Conservation (phyloP, 1,140 invertebrate genomes). For the Trichonephila clavipes region DNA sequence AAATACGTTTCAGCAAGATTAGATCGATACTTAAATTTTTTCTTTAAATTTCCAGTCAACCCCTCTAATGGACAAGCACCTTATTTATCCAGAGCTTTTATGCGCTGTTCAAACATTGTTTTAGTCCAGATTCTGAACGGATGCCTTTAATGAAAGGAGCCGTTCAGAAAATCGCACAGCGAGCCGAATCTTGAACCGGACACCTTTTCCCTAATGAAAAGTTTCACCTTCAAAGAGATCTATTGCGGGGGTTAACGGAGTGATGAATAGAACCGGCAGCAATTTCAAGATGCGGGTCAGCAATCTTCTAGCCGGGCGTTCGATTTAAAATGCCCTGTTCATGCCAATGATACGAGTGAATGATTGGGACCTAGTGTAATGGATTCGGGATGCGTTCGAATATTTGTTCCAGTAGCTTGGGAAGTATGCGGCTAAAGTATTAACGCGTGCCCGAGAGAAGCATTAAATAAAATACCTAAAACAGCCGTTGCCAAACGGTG, state of each 20-base stretch:
- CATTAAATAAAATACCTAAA: neutral
- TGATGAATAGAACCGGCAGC: conserved; percentile 53
- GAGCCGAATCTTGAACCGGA: neutral
- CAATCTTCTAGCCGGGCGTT: conserved; percentile 26
- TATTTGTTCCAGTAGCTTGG: neutral
- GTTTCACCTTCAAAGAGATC: conserved; percentile 60
- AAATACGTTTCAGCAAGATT: too few relatives aligned
- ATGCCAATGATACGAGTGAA: neutral
- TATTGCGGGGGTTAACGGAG: conserved; percentile 7
- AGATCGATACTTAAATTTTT: too few relatives aligned
- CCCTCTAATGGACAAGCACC: neutral
- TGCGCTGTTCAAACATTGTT: neutral
- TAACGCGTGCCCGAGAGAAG: neutral
- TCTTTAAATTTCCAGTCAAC: too few relatives aligned
- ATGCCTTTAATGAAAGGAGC: conserved; percentile 50
- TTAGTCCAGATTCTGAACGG: neutral
- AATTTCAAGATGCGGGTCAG: conserved; percentile 47
- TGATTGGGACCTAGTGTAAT: conserved; percentile 1
- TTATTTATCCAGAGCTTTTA: neutral
- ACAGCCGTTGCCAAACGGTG: neutral
- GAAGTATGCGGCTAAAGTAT: neutral
- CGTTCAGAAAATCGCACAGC: neutral
- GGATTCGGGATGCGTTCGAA: neutral
- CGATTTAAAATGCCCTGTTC: conserved; percentile 17
- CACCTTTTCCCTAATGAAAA: conserved; percentile 50